Conservation (phyloP, 1,140 invertebrate genomes). For the Listronotus bonariensis region DNA sequence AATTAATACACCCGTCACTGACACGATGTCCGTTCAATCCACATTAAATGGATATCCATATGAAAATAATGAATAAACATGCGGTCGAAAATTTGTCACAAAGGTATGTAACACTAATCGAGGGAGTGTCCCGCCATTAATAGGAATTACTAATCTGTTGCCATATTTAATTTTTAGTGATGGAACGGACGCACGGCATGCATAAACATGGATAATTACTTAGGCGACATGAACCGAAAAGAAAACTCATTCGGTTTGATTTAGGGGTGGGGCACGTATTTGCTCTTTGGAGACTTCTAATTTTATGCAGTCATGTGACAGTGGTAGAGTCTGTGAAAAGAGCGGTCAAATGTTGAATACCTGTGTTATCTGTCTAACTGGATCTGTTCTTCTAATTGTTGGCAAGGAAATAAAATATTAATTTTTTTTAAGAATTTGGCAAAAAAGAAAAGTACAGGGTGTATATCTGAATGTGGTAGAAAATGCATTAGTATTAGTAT, state of each 20-base stretch:
- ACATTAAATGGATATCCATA: constrained; percentile 31
- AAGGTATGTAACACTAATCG: constrained; percentile 37
- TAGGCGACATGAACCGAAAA: constrained; percentile 35
- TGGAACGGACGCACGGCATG: constrained; percentile 27
- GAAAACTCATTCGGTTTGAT: constrained; percentile 36
- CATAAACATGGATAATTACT: constrained; percentile 38
- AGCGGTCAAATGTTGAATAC: too few species aligned
- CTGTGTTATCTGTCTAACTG: too few species aligned
- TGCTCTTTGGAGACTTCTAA: not conserved
- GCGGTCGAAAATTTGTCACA: constrained; percentile 35
- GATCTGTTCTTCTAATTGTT: too few species aligned
- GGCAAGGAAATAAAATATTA: too few species aligned
- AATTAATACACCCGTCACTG: too few species aligned
- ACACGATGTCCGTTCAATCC: constrained; percentile 7
- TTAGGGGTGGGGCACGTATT: constrained; percentile 24
- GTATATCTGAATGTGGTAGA: too few species aligned
- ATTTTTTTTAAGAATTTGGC: too few species aligned
- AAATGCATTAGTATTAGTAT: too few species aligned
- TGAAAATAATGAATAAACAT: constrained; percentile 35
- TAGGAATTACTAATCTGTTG: constrained; percentile 40
- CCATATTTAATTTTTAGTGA: constrained; percentile 40
- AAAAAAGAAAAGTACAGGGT: too few species aligned
- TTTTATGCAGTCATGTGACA: constrained; percentile 4
- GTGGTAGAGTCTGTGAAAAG: too few species aligned
- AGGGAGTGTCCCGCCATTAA: constrained; percentile 37